Evolutionary conservation across 92 coral and sea anemone genomes (phyloP).

Genomic region (Montipora capitata): DNA sequence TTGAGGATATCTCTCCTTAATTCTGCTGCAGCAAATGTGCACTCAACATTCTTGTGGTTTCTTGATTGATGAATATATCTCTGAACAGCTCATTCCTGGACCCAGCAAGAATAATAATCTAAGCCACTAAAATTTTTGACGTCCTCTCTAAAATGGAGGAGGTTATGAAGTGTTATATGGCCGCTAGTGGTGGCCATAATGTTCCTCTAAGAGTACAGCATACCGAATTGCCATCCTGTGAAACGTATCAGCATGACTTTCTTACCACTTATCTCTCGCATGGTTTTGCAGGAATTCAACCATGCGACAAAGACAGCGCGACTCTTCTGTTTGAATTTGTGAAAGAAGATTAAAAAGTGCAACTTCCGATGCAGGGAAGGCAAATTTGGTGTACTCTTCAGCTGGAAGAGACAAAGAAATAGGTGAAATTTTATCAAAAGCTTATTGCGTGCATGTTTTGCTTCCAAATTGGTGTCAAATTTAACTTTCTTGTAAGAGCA

Average conservation of each 20-base stretch:
- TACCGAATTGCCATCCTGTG: constrained; percentile 46
- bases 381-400: constrained; percentile 51
- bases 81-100: constrained; percentile 64
- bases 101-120: constrained; percentile 68
- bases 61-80: constrained; percentile 55
- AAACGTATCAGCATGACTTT: constrained; percentile 30
- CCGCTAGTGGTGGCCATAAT: constrained; percentile 56
- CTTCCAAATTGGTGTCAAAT: not conserved
- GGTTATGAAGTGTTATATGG: constrained; percentile 54
- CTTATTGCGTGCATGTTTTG: not conserved
- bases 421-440: not conserved
- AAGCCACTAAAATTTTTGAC: constrained; percentile 53
- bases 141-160: constrained; percentile 59
- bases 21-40: constrained; percentile 53
- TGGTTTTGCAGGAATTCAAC: constrained; percentile 54
- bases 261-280: constrained; percentile 54
- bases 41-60: constrained; percentile 54
- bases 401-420: constrained; percentile 28
- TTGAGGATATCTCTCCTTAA: too few species aligned
- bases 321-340: constrained; percentile 26
- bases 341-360: constrained; percentile 14
- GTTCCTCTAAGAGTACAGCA: constrained; percentile 46
- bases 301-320: not conserved
- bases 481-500: not conserved
- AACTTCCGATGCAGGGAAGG: constrained; percentile 62